These are phyloP conservation scores for Meriones unguiculatus DNA, from an alignment of 2,113 vertebrate genomes.

Conservation along the genomic window DNA sequence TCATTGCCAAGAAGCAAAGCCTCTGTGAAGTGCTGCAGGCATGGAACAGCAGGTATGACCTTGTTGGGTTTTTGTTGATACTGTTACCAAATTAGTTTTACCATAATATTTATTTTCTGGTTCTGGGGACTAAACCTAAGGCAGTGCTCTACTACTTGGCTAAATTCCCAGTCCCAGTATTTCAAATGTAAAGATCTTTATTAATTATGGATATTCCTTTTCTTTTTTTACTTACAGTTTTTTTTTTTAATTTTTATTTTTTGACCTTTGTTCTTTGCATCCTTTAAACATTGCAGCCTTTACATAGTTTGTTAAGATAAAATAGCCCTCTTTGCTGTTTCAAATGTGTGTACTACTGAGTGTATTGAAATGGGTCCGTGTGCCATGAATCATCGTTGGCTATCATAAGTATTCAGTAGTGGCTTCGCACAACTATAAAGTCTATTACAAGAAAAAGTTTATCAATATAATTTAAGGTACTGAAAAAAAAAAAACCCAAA, in stretches of 20 bases:
- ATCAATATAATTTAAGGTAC: background rate
- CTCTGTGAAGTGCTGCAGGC: constrained; percentile 97
- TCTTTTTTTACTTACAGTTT: background rate
- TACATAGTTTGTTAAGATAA: constrained; percentile 38
- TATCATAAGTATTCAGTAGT: background rate
- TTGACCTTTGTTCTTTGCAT: background rate
- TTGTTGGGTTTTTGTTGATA: background rate
- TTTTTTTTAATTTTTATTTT: background rate
- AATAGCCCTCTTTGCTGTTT: background rate
- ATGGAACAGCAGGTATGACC: constrained; percentile 94
- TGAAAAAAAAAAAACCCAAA: constrained; percentile 14
- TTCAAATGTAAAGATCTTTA: background rate
- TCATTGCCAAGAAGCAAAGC: constrained; percentile 97
- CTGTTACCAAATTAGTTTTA: background rate
- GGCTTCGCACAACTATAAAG: background rate
- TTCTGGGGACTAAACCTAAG: background rate
- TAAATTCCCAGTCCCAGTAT: background rate
- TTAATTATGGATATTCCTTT: constrained; percentile 28
- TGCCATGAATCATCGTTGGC: background rate
- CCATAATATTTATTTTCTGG: background rate
- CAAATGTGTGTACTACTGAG: background rate
- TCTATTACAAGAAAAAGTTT: constrained; percentile 10
- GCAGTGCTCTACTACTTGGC: background rate
- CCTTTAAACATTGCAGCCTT: constrained; percentile 29
- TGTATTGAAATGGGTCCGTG: background rate